These are phyloP conservation scores for Nasonia vitripennis DNA, from an alignment of 1,140 invertebrate species.

Conservation along the genomic window DNA sequence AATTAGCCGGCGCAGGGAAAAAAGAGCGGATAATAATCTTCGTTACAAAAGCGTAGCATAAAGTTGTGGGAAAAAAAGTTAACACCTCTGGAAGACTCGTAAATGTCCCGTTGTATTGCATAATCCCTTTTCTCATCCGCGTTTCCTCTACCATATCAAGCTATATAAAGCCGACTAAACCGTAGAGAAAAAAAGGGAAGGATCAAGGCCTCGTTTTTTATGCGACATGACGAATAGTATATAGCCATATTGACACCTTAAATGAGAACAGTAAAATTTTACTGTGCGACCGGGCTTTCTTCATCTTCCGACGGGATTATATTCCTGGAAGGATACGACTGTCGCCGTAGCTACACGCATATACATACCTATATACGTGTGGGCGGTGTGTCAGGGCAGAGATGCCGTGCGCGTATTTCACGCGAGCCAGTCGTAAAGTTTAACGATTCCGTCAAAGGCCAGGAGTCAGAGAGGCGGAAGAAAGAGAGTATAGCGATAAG, in stretches of 20 bases:
- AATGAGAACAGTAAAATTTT: constrained; percentile 45
- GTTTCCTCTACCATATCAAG: neutral
- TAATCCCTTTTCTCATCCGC: neutral
- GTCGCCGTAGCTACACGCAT: neutral
- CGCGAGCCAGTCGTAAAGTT: constrained; percentile 35
- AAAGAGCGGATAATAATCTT: neutral
- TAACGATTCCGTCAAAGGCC: constrained; percentile 35
- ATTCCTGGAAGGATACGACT: constrained; percentile 36
- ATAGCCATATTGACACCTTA: constrained; percentile 41
- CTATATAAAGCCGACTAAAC: neutral
- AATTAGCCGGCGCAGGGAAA: neutral
- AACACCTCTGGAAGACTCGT: neutral
- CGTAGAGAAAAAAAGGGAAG: neutral
- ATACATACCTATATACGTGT: neutral
- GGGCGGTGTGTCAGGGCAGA: neutral
- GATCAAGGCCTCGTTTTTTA: neutral
- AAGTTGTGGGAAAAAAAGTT: neutral
- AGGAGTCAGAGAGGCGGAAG: neutral
- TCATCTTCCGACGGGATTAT: constrained; percentile 23
- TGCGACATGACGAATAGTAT: constrained; percentile 17
- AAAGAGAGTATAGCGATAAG: constrained; percentile 20
- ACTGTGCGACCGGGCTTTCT: constrained; percentile 16
- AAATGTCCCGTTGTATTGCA: neutral
- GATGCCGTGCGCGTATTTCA: constrained; percentile 22
- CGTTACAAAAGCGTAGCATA: neutral